phyloP scores from a whole-genome alignment of 2,888 invertebrate genomes.

The Eilema depressum region DNA sequence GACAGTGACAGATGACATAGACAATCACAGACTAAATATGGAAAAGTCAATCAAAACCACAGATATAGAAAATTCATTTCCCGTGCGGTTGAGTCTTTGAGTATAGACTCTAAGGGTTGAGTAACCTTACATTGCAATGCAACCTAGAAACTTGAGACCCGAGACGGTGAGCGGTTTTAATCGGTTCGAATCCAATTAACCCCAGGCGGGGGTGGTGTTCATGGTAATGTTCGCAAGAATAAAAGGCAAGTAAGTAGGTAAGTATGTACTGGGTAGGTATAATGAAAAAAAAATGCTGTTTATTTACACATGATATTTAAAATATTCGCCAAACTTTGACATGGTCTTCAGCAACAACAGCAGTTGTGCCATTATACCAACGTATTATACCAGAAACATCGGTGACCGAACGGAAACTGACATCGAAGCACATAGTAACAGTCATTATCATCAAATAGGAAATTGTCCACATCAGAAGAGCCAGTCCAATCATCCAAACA shows the following conservation, averaged over 20 bases:
- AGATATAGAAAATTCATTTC: too few relatives aligned
- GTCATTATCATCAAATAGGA: constrained; percentile 58
- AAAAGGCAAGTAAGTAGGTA: neutral
- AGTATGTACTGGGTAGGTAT: too few relatives aligned
- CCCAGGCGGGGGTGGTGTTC: neutral
- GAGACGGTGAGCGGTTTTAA: too few relatives aligned
- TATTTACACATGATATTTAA: neutral
- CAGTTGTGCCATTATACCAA: constrained; percentile 40
- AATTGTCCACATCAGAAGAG: constrained; percentile 62
- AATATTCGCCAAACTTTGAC: neutral
- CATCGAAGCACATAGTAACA: constrained; percentile 53
- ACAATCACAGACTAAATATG: too few relatives aligned
- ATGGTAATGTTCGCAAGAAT: neutral
- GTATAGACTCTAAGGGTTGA: too few relatives aligned
- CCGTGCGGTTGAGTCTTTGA: too few relatives aligned
- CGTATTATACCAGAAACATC: constrained; percentile 33
- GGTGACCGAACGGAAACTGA: constrained; percentile 43
- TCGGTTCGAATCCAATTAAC: too few relatives aligned
- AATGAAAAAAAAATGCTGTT: neutral
- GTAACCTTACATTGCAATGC: too few relatives aligned
- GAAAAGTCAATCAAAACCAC: too few relatives aligned
- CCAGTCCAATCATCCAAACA: constrained; percentile 60
- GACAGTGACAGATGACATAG: too few relatives aligned
- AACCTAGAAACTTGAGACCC: too few relatives aligned
- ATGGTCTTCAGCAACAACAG: constrained; percentile 30